Base-by-base conservation (phyloP, 2,797 vertebrate species). In the Gallinago solitaria region DNA sequence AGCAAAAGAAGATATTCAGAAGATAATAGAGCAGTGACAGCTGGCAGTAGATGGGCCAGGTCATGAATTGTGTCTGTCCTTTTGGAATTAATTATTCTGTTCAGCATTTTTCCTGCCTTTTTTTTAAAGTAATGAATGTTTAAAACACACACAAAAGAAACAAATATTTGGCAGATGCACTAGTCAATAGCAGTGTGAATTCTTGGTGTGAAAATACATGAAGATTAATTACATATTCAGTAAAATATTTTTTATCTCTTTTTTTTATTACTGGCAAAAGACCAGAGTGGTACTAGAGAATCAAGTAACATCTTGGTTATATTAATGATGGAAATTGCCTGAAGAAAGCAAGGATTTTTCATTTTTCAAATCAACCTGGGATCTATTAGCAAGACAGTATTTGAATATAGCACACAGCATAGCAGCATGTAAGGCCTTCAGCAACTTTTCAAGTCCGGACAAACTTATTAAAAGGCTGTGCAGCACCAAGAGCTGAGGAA, bases 111-210 rank as follows among this genome's bases (percentile, higher is more conserved):
- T 6, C 15, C 12, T 65, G 18, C 25, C 51, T 53, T 50, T 85
- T 50, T 85, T 86, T 71, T 35, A 9, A 80, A 82, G 4, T 54
- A 86, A 51, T 45, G 57, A 70, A 51, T 76, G 37, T 39, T 92
- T 79, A 78, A 94, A 85, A 45, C 24, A 88, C 80, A 71, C 61
- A 80, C 28, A 67, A 81, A 91, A 70, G 32, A 89, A 80, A 69
- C 33, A 76, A 56, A 35, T 90, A 86, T 75, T 92, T 96, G 87
- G 65, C 83, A 93, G n/a, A 89, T 76, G 20, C 32, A 71, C 20
- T 27, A 53, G 68, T 91, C 79, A 88, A 37, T 71, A 83, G 39
- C 57, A 28, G 20, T 71, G 41, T 61, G 48, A 81, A 32, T 92
- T 11, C 70, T 83, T 91, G 33, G 23, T 80, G 45, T 83, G 77